Percentiles rank a stretch among this genome's conserved stretches.
Evolutionary conservation across 2,797 vertebrate genomes (phyloP).

Genomic region (Siniperca scherzeri): DNA sequence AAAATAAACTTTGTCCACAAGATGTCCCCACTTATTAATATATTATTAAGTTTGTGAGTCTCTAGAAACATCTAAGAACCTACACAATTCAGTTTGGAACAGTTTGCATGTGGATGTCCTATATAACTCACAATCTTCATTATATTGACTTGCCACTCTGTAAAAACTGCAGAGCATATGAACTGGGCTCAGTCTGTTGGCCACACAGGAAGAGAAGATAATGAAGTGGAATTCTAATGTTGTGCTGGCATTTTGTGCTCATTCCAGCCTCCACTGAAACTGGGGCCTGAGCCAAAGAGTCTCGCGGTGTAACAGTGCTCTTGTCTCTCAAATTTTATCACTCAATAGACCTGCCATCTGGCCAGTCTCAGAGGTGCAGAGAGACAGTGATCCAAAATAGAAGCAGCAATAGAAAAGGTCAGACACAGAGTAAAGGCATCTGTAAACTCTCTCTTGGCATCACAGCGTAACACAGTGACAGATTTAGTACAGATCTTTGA

Average conservation of each 20-base stretch:
- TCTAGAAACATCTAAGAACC: background rate
- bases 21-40: slow-evolving; percentile 69
- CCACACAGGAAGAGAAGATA: slow-evolving; percentile 55
- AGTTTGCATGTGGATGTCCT: slow-evolving; percentile 9
- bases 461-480: slow-evolving; percentile 48
- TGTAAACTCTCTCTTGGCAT: slow-evolving; percentile 61
- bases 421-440: slow-evolving; percentile 71
- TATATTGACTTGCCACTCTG: slow-evolving; percentile 6
- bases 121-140: slow-evolving; percentile 37
- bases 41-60: slow-evolving; percentile 1
- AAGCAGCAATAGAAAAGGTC: slow-evolving; percentile 81
- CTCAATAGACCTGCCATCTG: slow-evolving; percentile 85
- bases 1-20: slow-evolving; percentile 69
- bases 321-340: slow-evolving; percentile 82
- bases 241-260: slow-evolving; percentile 60
- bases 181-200: slow-evolving; percentile 45
- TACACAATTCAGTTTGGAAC: slow-evolving; percentile 5
- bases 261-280: slow-evolving; percentile 54
- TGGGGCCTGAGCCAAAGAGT: slow-evolving; percentile 70
- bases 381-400: slow-evolving; percentile 80
- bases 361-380: slow-evolving; percentile 78
- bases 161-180: slow-evolving; percentile 44
- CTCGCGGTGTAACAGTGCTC: slow-evolving; percentile 69
- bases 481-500: slow-evolving; percentile 66
- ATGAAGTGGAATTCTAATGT: slow-evolving; percentile 73